Evolutionary conservation across 2,888 invertebrate genomes (phyloP), one percentile per base, ranked within the genome.

Genomic region (Xiphydria camelus): DNA sequence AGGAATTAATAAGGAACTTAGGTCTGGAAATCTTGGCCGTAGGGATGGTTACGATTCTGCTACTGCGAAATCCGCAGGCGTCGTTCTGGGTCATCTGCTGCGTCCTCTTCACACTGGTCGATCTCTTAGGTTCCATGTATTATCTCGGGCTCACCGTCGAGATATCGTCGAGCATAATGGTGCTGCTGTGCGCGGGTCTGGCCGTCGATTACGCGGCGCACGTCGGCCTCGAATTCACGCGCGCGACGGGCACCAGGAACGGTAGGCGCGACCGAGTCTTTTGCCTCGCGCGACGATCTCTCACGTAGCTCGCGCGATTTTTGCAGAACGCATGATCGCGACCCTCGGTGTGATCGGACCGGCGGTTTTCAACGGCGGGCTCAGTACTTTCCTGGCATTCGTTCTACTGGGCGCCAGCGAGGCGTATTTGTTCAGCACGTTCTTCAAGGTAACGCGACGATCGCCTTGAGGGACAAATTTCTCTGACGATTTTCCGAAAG

Each of bases 401-500:
- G 66, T 79, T 18, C 64, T 80, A 22, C 60, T 81, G 26, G 73
- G 75, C 18, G 72, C 70, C 43, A 79, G 79, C 31, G 73, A 72
- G 46, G 78, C 80, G 23, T 79, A 79, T 63, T 70, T 80, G 19
- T 80, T 80, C 59, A 74, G 67, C 20, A 76, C 78, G n/a, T 80
- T 80, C 63, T 80, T 80, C 56, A 79, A 78, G 77, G 80, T 80
- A 64, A n/a, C n/a, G n/a, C n/a, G n/a, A n/a, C n/a, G n/a, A n/a
- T n/a, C n/a, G n/a, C n/a, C n/a, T n/a, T n/a, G n/a, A n/a, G n/a
- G n/a, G n/a, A n/a, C n/a, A n/a, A n/a, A n/a, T n/a, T n/a, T n/a
- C n/a, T n/a, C n/a, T n/a, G n/a, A n/a, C n/a, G n/a, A n/a, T n/a
- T n/a, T n/a, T n/a, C n/a, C n/a, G n/a, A n/a, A n/a, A n/a, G n/a